phyloP scores from a whole-genome alignment of 2,888 invertebrate genomes.

The Rhabditophanes sp. region DNA sequence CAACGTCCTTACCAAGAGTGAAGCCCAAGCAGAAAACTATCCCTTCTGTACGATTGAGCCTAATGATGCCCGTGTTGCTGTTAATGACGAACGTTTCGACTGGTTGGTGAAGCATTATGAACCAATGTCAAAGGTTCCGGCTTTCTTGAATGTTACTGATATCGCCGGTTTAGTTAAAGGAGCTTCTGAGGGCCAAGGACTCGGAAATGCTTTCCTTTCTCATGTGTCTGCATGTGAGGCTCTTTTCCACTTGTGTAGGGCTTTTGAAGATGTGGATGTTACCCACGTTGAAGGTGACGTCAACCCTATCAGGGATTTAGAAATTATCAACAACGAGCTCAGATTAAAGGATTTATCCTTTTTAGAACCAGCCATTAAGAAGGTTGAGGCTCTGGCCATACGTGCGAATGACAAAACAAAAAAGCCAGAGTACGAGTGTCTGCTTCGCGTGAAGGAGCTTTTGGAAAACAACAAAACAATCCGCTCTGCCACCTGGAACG shows the following conservation, averaged over 20 bases:
- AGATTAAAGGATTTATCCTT: constrained; percentile 77
- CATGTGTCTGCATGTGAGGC: constrained; percentile 97
- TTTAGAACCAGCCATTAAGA: constrained; percentile 64
- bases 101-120: constrained; percentile 82
- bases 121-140: constrained; percentile 75
- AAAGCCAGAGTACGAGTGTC: constrained; percentile 81
- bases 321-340: constrained; percentile 85
- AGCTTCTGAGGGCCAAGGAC: constrained; percentile 88
- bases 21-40: constrained; percentile 92
- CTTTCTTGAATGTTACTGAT: constrained; percentile 87
- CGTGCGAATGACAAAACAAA: constrained; percentile 80
- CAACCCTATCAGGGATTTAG: constrained; percentile 83
- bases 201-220: constrained; percentile 94
- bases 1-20: constrained; percentile 92
- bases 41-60: constrained; percentile 99
- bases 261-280: constrained; percentile 91
- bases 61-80: constrained; percentile 97
- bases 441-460: constrained; percentile 66
- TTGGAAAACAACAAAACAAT: constrained; percentile 76
- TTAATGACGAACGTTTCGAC: constrained; percentile 82
- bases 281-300: constrained; percentile 93
- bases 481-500: constrained; percentile 56
- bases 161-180: constrained; percentile 92
- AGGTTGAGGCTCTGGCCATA: constrained; percentile 60
- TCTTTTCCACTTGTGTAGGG: constrained; percentile 84